phyloP scores from a whole-genome alignment of 2,113 vertebrate species.

The Myotis davidii region DNA sequence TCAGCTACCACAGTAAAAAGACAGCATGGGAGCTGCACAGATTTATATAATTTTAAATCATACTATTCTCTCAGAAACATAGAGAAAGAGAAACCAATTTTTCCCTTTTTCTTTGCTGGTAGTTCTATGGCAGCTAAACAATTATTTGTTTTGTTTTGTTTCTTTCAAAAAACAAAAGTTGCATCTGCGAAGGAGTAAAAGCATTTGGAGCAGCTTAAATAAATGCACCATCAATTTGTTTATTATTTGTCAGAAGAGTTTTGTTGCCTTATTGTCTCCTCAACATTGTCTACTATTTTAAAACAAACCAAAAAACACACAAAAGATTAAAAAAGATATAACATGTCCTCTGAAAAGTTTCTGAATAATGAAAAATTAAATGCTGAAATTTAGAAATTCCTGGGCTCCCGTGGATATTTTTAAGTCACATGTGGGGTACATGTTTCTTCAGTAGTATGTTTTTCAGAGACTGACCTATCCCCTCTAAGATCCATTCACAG shows the following conservation, averaged over 20 bases:
- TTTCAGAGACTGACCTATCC: neutral
- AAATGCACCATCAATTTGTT: constrained; percentile 10
- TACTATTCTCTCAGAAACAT: constrained; percentile 5
- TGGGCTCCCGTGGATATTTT: constrained; percentile 29
- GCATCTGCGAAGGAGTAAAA: neutral
- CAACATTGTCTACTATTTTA: neutral
- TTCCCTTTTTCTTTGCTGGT: neutral
- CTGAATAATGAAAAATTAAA: constrained; percentile 46
- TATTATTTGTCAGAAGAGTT: constrained; percentile 32
- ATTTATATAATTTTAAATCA: constrained; percentile 26
- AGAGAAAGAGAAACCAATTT: constrained; percentile 35
- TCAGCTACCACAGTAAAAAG: neutral
- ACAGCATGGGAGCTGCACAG: neutral
- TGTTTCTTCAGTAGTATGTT: neutral
- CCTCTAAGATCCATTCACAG: neutral
- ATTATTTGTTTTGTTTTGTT: neutral
- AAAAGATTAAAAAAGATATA: neutral
- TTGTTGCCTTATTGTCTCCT: neutral
- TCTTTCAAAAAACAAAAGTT: neutral
- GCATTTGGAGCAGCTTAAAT: neutral
- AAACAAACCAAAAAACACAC: neutral
- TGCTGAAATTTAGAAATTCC: neutral
- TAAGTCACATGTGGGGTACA: neutral
- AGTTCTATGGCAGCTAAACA: neutral
- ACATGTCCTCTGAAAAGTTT: neutral